Percentiles rank a stretch among this genome's conserved stretches.
Evolutionary conservation across 2,888 invertebrate genomes (phyloP).

Genomic region (Pterostichus madidus): DNA sequence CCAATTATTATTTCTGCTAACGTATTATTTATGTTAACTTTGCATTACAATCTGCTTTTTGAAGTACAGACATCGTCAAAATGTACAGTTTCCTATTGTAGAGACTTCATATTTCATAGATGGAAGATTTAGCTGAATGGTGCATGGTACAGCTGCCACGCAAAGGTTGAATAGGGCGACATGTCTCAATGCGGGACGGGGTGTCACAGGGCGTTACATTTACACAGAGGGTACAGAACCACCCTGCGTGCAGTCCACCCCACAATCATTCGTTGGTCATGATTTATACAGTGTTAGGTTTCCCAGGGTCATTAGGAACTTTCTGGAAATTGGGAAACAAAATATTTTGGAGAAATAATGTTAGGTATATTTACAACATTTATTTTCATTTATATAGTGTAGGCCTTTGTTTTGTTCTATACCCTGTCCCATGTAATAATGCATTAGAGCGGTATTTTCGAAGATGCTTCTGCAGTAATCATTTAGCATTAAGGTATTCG

Average conservation of each 20-base stretch:
- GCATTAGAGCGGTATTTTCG: no score
- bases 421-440: no score
- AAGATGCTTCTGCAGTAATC: no score
- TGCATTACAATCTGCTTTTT: conserved; percentile 5
- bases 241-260: conserved; percentile 7
- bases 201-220: conserved; percentile 47
- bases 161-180: conserved; percentile 52
- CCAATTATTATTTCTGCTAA: no score
- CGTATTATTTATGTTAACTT: conserved; percentile 2
- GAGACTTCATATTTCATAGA: conserved; percentile 40
- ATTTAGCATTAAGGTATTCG: no score
- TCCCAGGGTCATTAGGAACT: conserved; percentile 6
- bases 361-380: not conserved
- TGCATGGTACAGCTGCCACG: conserved; percentile 22
- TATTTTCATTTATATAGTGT: no score
- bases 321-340: not conserved
- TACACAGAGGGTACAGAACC: conserved; percentile 28
- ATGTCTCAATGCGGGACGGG: conserved; percentile 10
- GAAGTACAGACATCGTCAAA: not conserved
- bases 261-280: conserved; percentile 24
- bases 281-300: conserved; percentile 34
- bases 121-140: conserved; percentile 18
- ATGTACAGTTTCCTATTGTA: conserved; percentile 13
- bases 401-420: no score
- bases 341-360: not conserved